Percentiles rank a stretch among this genome's conserved stretches.
Evolutionary conservation across 2,113 vertebrate genomes (phyloP).

Genomic region (Podarcis cretensis): DNA sequence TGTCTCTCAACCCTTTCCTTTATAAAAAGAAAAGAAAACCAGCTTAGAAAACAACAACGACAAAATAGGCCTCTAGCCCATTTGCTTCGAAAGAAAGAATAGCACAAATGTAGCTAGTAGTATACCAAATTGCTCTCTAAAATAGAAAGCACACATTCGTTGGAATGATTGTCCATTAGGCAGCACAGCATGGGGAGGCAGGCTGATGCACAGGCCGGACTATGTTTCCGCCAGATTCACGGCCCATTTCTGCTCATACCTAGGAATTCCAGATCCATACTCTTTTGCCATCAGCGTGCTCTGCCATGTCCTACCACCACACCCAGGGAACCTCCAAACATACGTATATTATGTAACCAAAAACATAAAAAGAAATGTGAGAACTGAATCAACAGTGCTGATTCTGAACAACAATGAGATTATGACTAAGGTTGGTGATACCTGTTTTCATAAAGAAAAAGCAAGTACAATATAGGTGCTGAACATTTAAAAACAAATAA

Average conservation of each 20-base stretch:
- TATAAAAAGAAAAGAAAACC: too few relatives aligned
- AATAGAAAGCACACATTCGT: neutral
- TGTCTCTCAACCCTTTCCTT: neutral
- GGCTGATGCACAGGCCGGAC: neutral
- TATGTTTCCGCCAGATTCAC: neutral
- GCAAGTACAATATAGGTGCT: neutral
- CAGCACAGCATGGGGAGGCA: neutral
- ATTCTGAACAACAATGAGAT: neutral
- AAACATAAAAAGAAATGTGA: neutral
- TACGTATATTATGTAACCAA: neutral
- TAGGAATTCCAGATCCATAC: neutral
- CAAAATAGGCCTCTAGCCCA: neutral
- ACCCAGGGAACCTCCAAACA: neutral
- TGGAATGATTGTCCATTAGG: neutral
- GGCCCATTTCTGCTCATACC: neutral
- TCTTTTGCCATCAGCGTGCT: neutral
- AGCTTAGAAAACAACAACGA: neutral
- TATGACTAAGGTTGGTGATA: neutral
- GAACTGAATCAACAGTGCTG: neutral
- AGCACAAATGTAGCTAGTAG: neutral
- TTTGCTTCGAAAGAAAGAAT: neutral
- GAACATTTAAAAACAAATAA: too few relatives aligned
- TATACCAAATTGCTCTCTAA: neutral
- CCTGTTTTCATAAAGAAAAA: neutral
- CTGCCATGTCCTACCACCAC: neutral